These are phyloP conservation scores for Neoascia interrupta DNA, from an alignment of 2,888 invertebrate species.

Conservation along the genomic window DNA sequence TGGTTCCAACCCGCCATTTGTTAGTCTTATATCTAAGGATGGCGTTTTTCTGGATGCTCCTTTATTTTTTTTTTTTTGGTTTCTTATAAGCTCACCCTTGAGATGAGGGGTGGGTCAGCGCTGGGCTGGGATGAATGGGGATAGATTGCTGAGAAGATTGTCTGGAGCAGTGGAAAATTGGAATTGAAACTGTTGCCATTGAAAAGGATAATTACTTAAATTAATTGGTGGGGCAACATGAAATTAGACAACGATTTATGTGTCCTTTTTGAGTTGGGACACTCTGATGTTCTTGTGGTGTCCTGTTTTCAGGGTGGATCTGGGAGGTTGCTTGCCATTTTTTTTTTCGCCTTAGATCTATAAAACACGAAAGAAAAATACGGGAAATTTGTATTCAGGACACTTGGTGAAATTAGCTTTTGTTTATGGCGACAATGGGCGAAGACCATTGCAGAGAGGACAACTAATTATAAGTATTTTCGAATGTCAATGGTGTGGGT, in stretches of 20 bases:
- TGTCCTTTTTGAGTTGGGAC: constrained; percentile 46
- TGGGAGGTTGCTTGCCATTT: background rate
- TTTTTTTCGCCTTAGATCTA: background rate
- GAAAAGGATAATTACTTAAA: constrained; percentile 70
- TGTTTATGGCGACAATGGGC: constrained; percentile 66
- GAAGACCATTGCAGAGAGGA: constrained; percentile 57
- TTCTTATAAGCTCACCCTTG: constrained; percentile 18
- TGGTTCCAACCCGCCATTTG: constrained; percentile 42
- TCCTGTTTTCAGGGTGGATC: constrained; percentile 14
- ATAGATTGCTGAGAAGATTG: constrained; percentile 50
- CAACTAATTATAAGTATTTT: constrained; percentile 66
- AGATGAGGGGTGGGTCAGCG: constrained; percentile 26
- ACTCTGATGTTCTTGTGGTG: constrained; percentile 32
- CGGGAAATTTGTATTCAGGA: constrained; percentile 65
- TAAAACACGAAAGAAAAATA: constrained; percentile 27
- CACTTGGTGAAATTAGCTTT: constrained; percentile 67
- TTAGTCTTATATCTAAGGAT: constrained; percentile 32
- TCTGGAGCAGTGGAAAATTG: constrained; percentile 60
- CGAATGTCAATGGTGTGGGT: constrained; percentile 39
- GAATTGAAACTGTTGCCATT: constrained; percentile 69
- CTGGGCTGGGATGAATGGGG: constrained; percentile 28
- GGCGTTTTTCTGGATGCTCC: constrained; percentile 2
- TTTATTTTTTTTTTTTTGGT: background rate
- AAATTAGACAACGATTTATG: constrained; percentile 69
- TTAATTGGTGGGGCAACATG: constrained; percentile 69